Evolutionary conservation across 2,888 invertebrate genomes (phyloP).

Genomic region (Calameuta idolon): DNA sequence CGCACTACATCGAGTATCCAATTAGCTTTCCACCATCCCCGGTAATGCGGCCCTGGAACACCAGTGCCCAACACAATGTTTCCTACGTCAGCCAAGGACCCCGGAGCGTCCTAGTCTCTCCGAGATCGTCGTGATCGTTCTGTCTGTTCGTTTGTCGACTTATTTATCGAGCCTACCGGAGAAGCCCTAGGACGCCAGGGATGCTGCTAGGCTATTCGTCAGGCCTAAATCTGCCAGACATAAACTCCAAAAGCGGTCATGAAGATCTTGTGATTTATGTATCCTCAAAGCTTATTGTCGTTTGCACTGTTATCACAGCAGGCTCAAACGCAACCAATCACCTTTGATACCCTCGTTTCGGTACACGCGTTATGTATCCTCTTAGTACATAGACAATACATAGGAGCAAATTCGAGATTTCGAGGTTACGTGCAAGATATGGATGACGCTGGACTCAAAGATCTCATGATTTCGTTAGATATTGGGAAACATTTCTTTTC

Average conservation of each 20-base stretch:
- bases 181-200: not conserved
- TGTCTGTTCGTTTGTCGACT: not conserved
- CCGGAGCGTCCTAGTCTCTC: not conserved
- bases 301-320: not conserved
- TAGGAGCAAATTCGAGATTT: not conserved
- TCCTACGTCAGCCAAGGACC: not conserved
- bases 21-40: slow-evolving; percentile 4
- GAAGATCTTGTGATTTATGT: not conserved
- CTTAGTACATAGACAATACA: too few relatives aligned
- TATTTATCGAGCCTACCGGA: not conserved
- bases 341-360: not conserved
- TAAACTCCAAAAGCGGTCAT: not conserved
- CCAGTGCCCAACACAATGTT: not conserved
- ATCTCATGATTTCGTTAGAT: not conserved
- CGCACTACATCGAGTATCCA: slow-evolving; percentile 5
- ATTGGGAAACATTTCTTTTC: not conserved
- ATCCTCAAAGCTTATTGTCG: not conserved
- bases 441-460: not conserved
- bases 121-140: not conserved
- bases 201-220: not conserved
- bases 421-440: not conserved
- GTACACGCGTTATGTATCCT: not conserved
- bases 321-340: not conserved
- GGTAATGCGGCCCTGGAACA: not conserved
- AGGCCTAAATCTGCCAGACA: not conserved